These are phyloP conservation scores for Watersipora subatra DNA, from an alignment of 1,140 invertebrate genomes.

Conservation along the genomic window DNA sequence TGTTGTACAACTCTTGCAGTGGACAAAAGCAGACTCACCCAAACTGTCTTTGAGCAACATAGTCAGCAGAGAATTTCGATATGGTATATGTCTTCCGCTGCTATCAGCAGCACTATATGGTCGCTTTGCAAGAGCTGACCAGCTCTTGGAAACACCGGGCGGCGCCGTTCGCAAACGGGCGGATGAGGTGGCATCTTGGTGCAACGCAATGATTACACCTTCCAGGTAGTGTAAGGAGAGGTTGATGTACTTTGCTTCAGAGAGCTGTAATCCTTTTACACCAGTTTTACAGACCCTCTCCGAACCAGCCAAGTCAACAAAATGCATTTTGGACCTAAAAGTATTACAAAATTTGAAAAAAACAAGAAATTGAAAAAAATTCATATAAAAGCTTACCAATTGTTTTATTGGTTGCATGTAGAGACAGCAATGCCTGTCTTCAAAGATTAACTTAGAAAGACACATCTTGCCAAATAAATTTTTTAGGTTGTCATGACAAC, in stretches of 20 bases:
- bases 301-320: slow-evolving; percentile 49
- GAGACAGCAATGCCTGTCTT: not conserved
- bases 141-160: not conserved
- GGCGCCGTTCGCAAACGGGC: not conserved
- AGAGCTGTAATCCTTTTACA: slow-evolving; percentile 40
- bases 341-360: slow-evolving; percentile 46
- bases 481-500: no score
- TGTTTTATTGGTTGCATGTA: not conserved
- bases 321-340: slow-evolving; percentile 46
- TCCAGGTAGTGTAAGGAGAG: slow-evolving; percentile 51
- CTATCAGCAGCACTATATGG: not conserved
- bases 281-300: slow-evolving; percentile 23
- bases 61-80: slow-evolving; percentile 33
- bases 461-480: no score
- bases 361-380: no score
- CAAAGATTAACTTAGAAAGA: no score
- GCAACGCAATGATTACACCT: slow-evolving; percentile 11
- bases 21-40: no score
- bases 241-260: slow-evolving; percentile 49
- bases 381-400: not conserved
- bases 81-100: slow-evolving; percentile 20
- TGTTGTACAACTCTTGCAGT: no score
- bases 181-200: not conserved
- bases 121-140: not conserved
- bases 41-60: slow-evolving; percentile 34